Evolutionary conservation across 53 echinoderm and acorn worm species (phyloP).

Genomic region (Luidia sarsii): DNA sequence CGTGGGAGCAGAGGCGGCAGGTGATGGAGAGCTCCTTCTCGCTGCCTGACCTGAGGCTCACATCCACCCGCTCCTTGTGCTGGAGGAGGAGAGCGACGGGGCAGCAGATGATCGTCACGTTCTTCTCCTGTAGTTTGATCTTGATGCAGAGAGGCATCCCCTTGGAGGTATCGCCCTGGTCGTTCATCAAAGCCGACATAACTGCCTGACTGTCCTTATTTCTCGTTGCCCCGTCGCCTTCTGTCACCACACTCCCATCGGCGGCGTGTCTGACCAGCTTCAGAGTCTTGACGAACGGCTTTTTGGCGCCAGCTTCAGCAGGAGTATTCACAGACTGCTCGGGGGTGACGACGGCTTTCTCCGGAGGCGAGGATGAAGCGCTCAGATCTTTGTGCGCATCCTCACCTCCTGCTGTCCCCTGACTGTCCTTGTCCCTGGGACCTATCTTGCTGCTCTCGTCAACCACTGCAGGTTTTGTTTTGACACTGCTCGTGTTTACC

Average conservation of each 20-base stretch:
- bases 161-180: background rate
- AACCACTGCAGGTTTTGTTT: too few relatives aligned
- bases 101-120: conserved; percentile 48
- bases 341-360: conserved; percentile 11
- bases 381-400: too few relatives aligned
- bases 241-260: background rate
- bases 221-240: background rate
- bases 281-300: background rate
- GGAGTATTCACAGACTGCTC: background rate
- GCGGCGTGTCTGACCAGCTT: background rate
- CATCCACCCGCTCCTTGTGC: conserved; percentile 20
- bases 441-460: background rate
- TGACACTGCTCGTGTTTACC: too few relatives aligned
- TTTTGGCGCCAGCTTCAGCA: background rate
- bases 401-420: background rate
- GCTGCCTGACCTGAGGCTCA: conserved; percentile 15
- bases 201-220: background rate
- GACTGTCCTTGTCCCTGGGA: background rate
- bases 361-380: too few relatives aligned
- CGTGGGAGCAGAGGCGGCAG: conserved; percentile 43
- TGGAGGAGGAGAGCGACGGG: conserved; percentile 46
- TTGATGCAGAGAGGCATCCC: conserved; percentile 18
- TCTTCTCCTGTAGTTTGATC: conserved; percentile 11
- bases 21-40: conserved; percentile 38
- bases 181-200: background rate